Conservation (phyloP, 2,113 vertebrate species). For the Corythornis madagascariensis region DNA sequence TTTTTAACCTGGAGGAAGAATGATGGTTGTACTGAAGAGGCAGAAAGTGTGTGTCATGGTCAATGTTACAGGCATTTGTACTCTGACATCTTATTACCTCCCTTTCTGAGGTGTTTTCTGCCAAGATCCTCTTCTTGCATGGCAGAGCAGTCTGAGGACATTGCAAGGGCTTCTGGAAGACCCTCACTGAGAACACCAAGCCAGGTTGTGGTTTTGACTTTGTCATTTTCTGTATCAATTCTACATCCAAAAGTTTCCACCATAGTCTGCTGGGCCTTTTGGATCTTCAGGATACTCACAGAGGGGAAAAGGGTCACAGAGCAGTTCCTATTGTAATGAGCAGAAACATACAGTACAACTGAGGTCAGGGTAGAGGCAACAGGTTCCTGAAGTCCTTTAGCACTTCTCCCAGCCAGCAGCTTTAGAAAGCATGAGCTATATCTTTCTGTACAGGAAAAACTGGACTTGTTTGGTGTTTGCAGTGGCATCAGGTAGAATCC, state of each 20-base stretch:
- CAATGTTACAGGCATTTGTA: neutral
- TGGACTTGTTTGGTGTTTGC: neutral
- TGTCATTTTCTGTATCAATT: neutral
- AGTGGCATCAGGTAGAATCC: neutral
- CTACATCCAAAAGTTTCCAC: neutral
- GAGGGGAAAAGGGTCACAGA: neutral
- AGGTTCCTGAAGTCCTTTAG: neutral
- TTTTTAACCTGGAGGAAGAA: neutral
- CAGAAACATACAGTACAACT: neutral
- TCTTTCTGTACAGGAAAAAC: neutral
- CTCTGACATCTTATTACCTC: neutral
- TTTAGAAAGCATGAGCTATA: neutral
- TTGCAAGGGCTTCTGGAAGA: accelerated
- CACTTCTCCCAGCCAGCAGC: neutral
- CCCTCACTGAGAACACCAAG: neutral
- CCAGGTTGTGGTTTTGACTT: neutral
- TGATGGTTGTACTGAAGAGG: neutral
- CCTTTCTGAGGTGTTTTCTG: neutral
- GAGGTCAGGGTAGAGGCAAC: neutral
- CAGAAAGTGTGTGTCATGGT: neutral
- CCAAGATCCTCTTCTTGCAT: neutral
- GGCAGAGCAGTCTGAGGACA: neutral
- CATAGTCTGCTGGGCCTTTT: neutral
- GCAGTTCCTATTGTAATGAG: neutral
- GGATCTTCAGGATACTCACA: neutral